Evolutionary conservation across 2,113 vertebrate genomes (phyloP).

Genomic region (Aix galericulata): DNA sequence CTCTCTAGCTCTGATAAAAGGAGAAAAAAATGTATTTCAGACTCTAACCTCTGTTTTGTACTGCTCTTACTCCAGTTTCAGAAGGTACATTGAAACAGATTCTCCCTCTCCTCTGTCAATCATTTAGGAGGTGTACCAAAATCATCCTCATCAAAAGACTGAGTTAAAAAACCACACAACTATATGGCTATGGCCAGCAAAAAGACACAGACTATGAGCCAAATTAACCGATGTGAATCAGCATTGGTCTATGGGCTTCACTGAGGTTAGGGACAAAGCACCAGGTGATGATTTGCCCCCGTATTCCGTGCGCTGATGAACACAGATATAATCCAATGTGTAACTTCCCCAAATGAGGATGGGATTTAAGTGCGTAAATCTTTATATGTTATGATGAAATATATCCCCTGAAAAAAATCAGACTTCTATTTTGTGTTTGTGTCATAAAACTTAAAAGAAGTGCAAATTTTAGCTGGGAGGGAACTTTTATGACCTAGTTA

Average conservation of each 20-base stretch:
- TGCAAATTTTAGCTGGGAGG: conserved; percentile 55
- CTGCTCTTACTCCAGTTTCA: background rate
- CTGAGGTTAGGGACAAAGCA: background rate
- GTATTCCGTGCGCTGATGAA: background rate
- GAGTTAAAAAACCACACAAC: background rate
- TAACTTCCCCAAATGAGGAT: background rate
- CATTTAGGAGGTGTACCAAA: background rate
- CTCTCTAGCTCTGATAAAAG: background rate
- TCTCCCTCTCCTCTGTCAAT: background rate
- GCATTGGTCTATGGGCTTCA: background rate
- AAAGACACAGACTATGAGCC: background rate
- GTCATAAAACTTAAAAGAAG: conserved; percentile 70
- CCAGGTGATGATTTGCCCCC: background rate
- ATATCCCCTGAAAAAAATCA: conserved; percentile 18
- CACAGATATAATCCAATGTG: background rate
- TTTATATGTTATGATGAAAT: conserved; percentile 39
- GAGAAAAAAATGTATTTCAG: background rate
- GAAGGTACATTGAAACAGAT: background rate
- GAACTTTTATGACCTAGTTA: conserved; percentile 56
- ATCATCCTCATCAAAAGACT: background rate
- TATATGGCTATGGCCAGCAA: background rate
- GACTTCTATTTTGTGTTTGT: conserved; percentile 23
- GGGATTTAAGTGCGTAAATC: background rate
- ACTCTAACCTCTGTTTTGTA: background rate
- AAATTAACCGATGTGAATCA: background rate